phyloP scores from a whole-genome alignment of 2,797 vertebrate genomes.

The Oryzias dopingdopingensis region DNA sequence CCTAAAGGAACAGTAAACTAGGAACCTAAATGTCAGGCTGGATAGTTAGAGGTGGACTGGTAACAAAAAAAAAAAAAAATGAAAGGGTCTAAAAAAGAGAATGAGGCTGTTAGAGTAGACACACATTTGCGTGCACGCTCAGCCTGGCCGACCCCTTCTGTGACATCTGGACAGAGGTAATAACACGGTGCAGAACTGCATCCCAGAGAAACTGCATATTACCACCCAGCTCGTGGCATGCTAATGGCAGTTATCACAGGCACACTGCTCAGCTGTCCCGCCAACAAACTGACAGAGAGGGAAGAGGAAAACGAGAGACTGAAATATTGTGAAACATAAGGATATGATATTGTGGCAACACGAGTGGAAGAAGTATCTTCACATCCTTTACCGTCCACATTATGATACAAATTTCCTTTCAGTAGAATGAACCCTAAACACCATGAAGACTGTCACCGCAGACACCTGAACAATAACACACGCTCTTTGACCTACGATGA shows the following conservation, averaged over 20 bases:
- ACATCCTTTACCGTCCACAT: neutral
- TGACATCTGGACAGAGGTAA: slow-evolving; percentile 81
- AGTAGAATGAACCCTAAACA: no score
- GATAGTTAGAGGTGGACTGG: slow-evolving; percentile 19
- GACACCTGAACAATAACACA: no score
- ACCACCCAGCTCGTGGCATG: slow-evolving; percentile 74
- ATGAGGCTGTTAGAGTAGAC: slow-evolving; percentile 27
- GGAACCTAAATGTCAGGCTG: slow-evolving; percentile 17
- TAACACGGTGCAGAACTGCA: slow-evolving; percentile 78
- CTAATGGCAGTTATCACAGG: slow-evolving; percentile 77
- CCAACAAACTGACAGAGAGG: slow-evolving; percentile 35
- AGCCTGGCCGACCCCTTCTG: slow-evolving; percentile 45
- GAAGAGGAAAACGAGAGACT: slow-evolving; percentile 23
- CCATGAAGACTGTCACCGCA: no score
- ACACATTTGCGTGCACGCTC: slow-evolving; percentile 5
- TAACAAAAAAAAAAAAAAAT: slow-evolving; percentile 10
- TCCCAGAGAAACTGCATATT: slow-evolving; percentile 75
- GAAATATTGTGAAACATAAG: slow-evolving; percentile 24
- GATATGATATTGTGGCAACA: neutral
- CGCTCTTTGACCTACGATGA: no score
- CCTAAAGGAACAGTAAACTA: slow-evolving; percentile 16
- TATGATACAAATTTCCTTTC: no score
- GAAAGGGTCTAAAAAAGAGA: slow-evolving; percentile 17
- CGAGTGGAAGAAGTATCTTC: no score
- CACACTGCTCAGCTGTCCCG: slow-evolving; percentile 59